Percentiles rank a stretch among this genome's conserved stretches.
Conservation (phyloP, 1,140 invertebrate species). For the Aricia agestis region DNA sequence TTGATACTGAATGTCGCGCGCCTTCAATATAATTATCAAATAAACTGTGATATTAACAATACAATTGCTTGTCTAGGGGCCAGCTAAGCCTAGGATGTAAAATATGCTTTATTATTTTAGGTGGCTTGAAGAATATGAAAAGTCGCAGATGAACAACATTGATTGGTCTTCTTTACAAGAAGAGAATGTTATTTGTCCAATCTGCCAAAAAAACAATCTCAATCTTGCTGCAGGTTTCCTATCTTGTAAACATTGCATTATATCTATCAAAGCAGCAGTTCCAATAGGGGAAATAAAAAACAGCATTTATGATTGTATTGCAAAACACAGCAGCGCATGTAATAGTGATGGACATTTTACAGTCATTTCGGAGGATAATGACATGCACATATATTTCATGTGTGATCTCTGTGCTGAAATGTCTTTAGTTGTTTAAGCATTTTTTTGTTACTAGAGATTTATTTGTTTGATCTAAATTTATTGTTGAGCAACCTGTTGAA, state of each 20-base stretch:
- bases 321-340: slow-evolving; percentile 46
- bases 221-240: slow-evolving; percentile 33
- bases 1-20: too few species aligned
- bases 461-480: neutral
- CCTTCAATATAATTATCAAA: too few species aligned
- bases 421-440: slow-evolving; percentile 43
- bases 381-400: slow-evolving; percentile 54
- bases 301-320: slow-evolving; percentile 39
- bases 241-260: slow-evolving; percentile 45
- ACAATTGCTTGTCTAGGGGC: too few species aligned
- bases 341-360: slow-evolving; percentile 45
- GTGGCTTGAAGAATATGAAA: slow-evolving; percentile 62
- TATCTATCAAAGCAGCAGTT: slow-evolving; percentile 40
- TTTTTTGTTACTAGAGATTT: slow-evolving; percentile 4
- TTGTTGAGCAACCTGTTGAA: too few species aligned
- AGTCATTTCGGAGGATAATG: slow-evolving; percentile 40
- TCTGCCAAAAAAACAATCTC: slow-evolving; percentile 59
- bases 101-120: slow-evolving; percentile 37
- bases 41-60: too few species aligned
- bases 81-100: too few species aligned
- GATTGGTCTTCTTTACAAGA: slow-evolving; percentile 53
- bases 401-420: slow-evolving; percentile 59
- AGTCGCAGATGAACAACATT: slow-evolving; percentile 44
- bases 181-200: slow-evolving; percentile 56
- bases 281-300: slow-evolving; percentile 44